Conservation (phyloP, 2,797 vertebrate genomes). For the Mastacembelus armatus region DNA sequence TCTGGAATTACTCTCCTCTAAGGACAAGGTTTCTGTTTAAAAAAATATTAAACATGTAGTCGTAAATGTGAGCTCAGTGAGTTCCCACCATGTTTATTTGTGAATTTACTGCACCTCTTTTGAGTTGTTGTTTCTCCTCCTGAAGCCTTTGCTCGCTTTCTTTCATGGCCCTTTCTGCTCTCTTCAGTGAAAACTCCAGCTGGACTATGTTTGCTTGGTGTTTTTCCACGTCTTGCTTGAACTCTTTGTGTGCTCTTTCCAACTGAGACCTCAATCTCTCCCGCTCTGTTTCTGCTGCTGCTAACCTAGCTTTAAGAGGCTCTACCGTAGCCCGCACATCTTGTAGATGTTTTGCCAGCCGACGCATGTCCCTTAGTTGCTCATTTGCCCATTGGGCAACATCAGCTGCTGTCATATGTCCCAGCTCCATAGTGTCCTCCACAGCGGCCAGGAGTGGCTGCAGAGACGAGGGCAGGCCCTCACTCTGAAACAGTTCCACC, state of each 20-base stretch:
- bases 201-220: slow-evolving; percentile 69
- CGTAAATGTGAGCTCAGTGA: neutral
- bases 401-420: slow-evolving; percentile 83
- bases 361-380: slow-evolving; percentile 88
- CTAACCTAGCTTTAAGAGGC: slow-evolving; percentile 82
- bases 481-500: slow-evolving; percentile 84
- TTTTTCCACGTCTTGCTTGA: slow-evolving; percentile 75
- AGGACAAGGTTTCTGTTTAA: slow-evolving; percentile 62
- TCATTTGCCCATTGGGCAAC: slow-evolving; percentile 88
- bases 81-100: neutral
- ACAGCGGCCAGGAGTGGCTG: slow-evolving; percentile 82
- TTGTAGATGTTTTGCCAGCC: slow-evolving; percentile 86
- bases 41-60: slow-evolving; percentile 23
- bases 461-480: slow-evolving; percentile 92
- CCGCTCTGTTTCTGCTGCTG: slow-evolving; percentile 73
- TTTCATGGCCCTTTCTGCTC: slow-evolving; percentile 68
- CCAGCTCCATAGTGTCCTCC: slow-evolving; percentile 76
- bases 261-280: slow-evolving; percentile 75
- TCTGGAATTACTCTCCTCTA: slow-evolving; percentile 67
- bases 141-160: slow-evolving; percentile 77
- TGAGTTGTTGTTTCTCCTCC: slow-evolving; percentile 80
- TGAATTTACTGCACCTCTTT: slow-evolving; percentile 76
- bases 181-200: slow-evolving; percentile 75
- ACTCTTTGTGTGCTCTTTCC: slow-evolving; percentile 68
- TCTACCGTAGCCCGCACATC: slow-evolving; percentile 83